Evolutionary conservation across 1,140 invertebrate species (phyloP).

Genomic region (Tachypleus tridentatus): DNA sequence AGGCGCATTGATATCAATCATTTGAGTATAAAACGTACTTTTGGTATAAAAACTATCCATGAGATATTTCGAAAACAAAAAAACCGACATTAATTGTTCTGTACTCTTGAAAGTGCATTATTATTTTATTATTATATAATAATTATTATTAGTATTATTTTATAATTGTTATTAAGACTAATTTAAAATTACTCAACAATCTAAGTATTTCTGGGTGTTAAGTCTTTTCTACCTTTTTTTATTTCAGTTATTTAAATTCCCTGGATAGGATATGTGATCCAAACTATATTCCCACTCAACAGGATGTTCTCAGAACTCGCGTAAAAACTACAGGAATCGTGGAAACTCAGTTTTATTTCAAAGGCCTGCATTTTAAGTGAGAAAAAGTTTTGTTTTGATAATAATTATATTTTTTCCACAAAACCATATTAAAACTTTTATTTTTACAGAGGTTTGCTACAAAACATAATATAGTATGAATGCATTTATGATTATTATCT

Average conservation of each 20-base stretch:
- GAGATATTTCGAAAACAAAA: too few species aligned
- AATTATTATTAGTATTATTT: neutral
- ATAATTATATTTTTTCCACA: conserved; percentile 1
- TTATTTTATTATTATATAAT: too few species aligned
- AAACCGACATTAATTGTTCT: too few species aligned
- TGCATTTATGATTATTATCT: too few species aligned
- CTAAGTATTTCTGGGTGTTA: neutral
- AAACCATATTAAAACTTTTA: neutral
- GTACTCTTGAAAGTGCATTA: too few species aligned
- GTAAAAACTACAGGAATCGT: conserved; percentile 99
- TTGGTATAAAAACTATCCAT: too few species aligned
- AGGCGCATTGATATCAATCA: too few species aligned
- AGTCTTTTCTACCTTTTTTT: conserved; percentile 14
- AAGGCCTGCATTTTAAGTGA: conserved; percentile 94
- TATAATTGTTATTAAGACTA: neutral
- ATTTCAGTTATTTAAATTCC: conserved; percentile 54
- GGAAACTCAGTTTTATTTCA: conserved; percentile 99
- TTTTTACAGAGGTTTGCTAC: too few species aligned
- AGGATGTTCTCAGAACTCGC: conserved; percentile 95
- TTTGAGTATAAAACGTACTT: too few species aligned
- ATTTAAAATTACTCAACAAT: too few species aligned
- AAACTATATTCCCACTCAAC: conserved; percentile 93
- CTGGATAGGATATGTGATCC: conserved; percentile 56
- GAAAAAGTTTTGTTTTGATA: neutral
- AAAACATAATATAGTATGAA: too few species aligned